Conservation (phyloP, 2,797 vertebrate species). For the Semotilus atromaculatus region DNA sequence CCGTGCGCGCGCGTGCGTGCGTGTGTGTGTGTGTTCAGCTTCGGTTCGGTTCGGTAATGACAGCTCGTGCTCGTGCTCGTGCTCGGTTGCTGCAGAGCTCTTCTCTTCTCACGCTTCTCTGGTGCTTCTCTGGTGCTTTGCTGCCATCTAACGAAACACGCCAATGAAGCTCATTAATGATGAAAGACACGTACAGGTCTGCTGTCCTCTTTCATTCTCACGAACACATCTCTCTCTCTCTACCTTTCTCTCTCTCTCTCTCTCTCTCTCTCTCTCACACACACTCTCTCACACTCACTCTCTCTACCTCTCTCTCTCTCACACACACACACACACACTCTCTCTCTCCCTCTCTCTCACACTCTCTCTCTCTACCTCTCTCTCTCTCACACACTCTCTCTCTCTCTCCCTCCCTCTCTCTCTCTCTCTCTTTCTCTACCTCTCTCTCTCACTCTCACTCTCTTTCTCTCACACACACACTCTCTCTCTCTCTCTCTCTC, state of each 20-base stretch:
- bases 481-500: not conserved
- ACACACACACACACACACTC: too few relatives aligned
- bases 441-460: too few relatives aligned
- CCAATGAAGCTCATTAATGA: conserved; percentile 8
- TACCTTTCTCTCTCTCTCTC: not conserved
- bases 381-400: not conserved
- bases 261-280: not conserved
- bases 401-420: not conserved
- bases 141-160: conserved; percentile 41
- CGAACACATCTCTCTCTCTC: conserved; percentile 13
- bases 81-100: not conserved
- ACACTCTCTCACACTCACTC: not conserved
- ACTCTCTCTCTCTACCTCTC: not conserved
- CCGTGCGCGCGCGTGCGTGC: not conserved
- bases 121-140: conserved; percentile 37
- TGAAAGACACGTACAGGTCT: conserved; percentile 27
- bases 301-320: not conserved
- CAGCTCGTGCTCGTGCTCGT: conserved; percentile 11
- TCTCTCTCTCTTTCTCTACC: not conserved
- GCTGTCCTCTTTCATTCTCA: conserved; percentile 22
- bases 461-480: too few relatives aligned
- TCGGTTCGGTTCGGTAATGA: conserved; percentile 36
- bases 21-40: not conserved
- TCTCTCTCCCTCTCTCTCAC: not conserved
- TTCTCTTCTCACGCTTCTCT: not conserved